These are phyloP conservation scores for Holcopasites calliopsidis DNA, from an alignment of 1,140 invertebrate species.

Conservation along the genomic window DNA sequence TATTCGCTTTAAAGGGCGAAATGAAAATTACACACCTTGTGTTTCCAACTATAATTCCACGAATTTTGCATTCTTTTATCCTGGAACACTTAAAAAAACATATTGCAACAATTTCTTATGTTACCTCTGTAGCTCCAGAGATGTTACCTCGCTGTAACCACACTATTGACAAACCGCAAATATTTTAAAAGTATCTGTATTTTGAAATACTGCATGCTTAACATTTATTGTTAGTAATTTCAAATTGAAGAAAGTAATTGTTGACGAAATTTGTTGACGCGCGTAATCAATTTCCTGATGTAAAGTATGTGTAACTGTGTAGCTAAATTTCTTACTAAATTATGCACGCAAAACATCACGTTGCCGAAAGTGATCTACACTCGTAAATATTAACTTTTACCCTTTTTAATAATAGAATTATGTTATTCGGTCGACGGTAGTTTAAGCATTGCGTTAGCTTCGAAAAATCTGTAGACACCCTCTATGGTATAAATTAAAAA, in stretches of 20 bases:
- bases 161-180: neutral
- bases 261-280: neutral
- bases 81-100: neutral
- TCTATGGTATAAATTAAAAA: constrained; percentile 25
- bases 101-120: neutral
- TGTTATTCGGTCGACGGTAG: neutral
- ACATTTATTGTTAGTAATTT: constrained; percentile 17
- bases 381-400: neutral
- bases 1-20: too few relatives aligned
- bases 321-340: too few relatives aligned
- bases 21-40: too few relatives aligned
- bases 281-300: neutral
- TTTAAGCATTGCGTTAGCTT: constrained; percentile 15
- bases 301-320: neutral
- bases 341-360: neutral
- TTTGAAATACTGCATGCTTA: constrained; percentile 34
- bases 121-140: neutral
- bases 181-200: neutral
- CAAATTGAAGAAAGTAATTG: neutral
- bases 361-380: too few relatives aligned
- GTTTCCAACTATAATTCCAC: too few relatives aligned
- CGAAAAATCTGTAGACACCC: constrained; percentile 35
- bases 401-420: constrained; percentile 16
- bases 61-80: neutral
- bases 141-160: neutral